phyloP scores from a whole-genome alignment of 2,888 invertebrate species.

The Lycocerus yunnanus region DNA sequence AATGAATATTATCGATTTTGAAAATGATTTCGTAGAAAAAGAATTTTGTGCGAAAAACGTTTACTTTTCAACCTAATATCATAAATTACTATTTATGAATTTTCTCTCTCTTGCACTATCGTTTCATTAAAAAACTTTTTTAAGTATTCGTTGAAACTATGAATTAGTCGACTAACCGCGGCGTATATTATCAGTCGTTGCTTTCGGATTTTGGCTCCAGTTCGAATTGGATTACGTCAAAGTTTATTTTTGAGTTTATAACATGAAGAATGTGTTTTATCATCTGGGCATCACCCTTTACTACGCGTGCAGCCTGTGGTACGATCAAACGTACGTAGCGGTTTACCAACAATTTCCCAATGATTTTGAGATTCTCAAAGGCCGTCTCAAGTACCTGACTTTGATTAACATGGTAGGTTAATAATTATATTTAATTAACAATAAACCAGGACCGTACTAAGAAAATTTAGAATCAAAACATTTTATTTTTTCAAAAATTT shows the following conservation, averaged over 20 bases:
- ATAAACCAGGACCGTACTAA: not conserved
- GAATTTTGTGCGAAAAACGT: too few species aligned
- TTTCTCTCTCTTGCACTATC: not conserved
- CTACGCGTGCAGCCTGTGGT: not conserved
- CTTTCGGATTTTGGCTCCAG: not conserved
- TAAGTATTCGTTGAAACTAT: not conserved
- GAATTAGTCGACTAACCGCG: not conserved
- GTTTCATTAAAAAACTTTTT: not conserved
- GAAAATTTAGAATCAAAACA: too few species aligned
- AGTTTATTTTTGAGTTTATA: not conserved
- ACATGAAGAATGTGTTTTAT: not conserved
- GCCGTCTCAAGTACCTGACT: conserved; percentile 34
- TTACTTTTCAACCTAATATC: too few species aligned
- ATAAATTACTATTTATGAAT: too few species aligned
- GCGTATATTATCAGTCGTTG: not conserved
- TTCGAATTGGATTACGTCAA: not conserved
- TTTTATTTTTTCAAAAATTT: too few species aligned
- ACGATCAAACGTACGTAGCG: not conserved
- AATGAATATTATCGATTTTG: too few species aligned
- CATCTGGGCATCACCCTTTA: not conserved
- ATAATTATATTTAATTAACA: not conserved
- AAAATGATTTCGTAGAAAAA: too few species aligned
- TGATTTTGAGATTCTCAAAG: conserved; percentile 35
- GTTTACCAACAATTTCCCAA: not conserved
- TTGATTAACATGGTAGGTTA: conserved; percentile 37